Evolutionary conservation across 2,113 vertebrate species (phyloP), one percentile per base, ranked within the genome.

Genomic region (Crotophaga sulcirostris): DNA sequence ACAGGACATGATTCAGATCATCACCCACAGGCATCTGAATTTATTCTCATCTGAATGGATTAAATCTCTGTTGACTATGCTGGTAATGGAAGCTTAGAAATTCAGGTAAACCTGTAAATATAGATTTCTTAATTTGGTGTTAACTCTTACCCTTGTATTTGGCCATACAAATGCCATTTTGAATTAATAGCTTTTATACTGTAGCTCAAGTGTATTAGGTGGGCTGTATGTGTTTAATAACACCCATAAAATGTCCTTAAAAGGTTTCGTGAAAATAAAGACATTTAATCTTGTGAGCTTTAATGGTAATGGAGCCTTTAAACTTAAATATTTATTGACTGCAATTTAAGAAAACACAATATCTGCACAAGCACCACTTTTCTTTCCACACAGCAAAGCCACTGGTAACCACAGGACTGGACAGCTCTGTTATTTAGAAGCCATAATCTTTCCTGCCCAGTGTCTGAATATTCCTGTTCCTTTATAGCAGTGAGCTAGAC

Each of bases 281-380:
- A 25, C 11, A 66, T 78, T 84, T 66, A 73, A 77, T 58, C n/a
- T 52, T 63, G 29, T 49, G 19, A 70, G 18, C 5, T 92, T 89
- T 80, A 70, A 67, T 55, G 51, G 33, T 33, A 86, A 92, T n/a
- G 13, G 42, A 84, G 18, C 14, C 28, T 70, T 89, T 83, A 45
- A 70, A 56, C 26, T n/a, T 54, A 88, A 88, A 77, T 83, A 90
- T 83, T 83, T 90, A 80, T 47, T 66, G 25, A 47, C 45, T 67
- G 13, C 16, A 54, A 40, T 62, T 95, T 84, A 38, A 83, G 55
- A 73, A 85, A 82, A 42, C 16, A 29, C 36, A 47, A 1, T 76
- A 67, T 58, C 14, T 56, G 47, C 67, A 67, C 18, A 72, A 75
- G 3, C 15, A 49, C 9, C 12, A 33, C 58, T 55, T 88, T 38